Evolutionary conservation across 2,113 vertebrate genomes (phyloP).

Genomic region (Tragelaphus strepsiceros): DNA sequence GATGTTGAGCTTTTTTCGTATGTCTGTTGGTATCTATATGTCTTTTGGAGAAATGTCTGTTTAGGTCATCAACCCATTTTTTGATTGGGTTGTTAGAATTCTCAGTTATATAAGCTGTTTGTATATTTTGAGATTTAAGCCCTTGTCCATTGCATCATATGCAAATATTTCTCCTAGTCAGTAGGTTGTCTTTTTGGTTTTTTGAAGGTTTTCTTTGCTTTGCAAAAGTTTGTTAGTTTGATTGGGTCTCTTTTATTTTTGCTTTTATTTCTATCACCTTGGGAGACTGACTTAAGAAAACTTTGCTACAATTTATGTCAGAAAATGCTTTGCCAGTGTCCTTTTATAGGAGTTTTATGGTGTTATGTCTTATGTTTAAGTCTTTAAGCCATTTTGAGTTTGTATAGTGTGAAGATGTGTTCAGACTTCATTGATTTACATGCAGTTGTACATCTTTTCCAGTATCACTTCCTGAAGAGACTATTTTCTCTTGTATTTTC

Average conservation of each 20-base stretch:
- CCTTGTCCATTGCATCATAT: background rate
- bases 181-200: background rate
- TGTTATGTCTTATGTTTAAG: background rate
- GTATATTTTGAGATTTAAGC: background rate
- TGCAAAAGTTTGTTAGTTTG: background rate
- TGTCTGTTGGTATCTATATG: background rate
- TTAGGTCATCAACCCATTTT: background rate
- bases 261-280: background rate
- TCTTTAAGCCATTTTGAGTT: background rate
- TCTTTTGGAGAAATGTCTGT: background rate
- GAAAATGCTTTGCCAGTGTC: background rate
- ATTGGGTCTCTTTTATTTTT: background rate
- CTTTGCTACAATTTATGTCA: background rate
- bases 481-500: background rate
- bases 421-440: background rate
- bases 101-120: background rate
- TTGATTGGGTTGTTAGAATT: background rate
- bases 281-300: background rate
- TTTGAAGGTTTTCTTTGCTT: background rate
- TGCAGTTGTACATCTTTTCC: background rate
- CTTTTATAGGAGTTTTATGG: background rate
- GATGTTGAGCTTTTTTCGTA: background rate
- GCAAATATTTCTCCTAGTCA: background rate
- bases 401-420: background rate
- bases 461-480: background rate